Base-by-base conservation (phyloP, 2,797 vertebrate genomes). In the Cyprinodon diabolis region DNA sequence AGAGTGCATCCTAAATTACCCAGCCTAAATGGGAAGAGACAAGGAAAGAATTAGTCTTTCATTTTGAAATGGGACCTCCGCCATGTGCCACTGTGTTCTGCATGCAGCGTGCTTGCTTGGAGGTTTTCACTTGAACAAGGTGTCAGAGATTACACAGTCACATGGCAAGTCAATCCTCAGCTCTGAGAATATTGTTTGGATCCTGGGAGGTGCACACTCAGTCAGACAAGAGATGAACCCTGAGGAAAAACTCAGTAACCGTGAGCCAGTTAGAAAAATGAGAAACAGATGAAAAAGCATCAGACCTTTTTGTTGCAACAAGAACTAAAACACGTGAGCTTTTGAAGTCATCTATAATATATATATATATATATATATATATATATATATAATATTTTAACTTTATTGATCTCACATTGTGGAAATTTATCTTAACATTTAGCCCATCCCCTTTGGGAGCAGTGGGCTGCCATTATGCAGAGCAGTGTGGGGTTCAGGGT, bases 71-170 rank as follows among this genome's bases (percentile, higher is more conserved):
- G 35, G 4, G 48, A 71, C 23, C 19, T 45, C 37, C 35, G 15
- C 19, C 52, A 45, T 69, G 75, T 52, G 49, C 54, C 54, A 14
- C 55, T 58, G 54, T 43, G 60, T 56, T 71, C 52, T 15, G 51
- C 45, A 70, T 30, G 4, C 70, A 35, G 51, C 37, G 40, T 43
- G 66, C 68, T 17, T 78, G 63, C 70, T 68, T 65, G 25, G 56
- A 78, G 45, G 58, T 56, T 9, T 23, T 13, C 62, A 63, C 19
- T 63, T 10, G 47, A 78, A 66, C 19, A 56, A 69, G 68, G 72
- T 77, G 71, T 78, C 74, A 78, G 71, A 79, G 68, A 71, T 77
- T 68, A 75, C 55, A 47, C 69, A 69, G 19, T 74, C 74, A 56
- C 43, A 71, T 69, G 9, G 57, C 10, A 63, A 56, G 76, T 79